Percentiles rank a stretch among this genome's conserved stretches.
These are phyloP conservation scores for Prunella himalayana DNA, from an alignment of 2,113 vertebrate species.

Conservation along the genomic window DNA sequence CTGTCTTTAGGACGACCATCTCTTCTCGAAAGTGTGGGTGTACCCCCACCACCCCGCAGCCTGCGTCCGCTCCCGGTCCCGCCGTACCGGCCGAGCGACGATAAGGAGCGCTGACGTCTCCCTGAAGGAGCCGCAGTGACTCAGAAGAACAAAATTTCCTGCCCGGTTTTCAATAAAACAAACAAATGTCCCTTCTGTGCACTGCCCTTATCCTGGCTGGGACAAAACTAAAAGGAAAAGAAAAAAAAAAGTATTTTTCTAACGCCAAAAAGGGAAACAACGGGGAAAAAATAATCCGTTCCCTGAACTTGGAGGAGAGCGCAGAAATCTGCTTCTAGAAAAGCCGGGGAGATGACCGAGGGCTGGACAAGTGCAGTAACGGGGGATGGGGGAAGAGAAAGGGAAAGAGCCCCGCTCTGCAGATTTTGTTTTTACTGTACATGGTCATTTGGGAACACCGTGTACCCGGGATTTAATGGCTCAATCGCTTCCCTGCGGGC, in stretches of 20 bases:
- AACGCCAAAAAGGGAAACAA: conserved; percentile 10
- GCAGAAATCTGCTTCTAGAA: background rate
- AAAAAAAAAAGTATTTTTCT: background rate
- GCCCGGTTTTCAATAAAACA: conserved; percentile 64
- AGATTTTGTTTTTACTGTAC: background rate
- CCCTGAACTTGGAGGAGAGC: conserved; percentile 16
- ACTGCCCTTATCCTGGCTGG: background rate
- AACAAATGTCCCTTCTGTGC: conserved; percentile 53
- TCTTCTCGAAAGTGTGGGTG: background rate
- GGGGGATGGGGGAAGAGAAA: background rate
- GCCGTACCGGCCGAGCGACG: background rate
- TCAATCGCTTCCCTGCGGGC: background rate
- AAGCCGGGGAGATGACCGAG: background rate
- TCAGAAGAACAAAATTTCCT: conserved; percentile 74
- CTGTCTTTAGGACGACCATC: background rate
- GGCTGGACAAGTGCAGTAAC: background rate
- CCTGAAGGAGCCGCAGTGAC: conserved; percentile 68
- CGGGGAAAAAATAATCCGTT: background rate
- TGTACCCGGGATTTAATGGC: background rate
- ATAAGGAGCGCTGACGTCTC: conserved; percentile 54
- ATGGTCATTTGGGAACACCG: background rate
- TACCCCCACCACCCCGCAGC: background rate
- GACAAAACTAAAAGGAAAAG: conserved; percentile 49
- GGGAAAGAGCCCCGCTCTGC: background rate
- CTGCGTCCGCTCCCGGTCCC: background rate